Percentiles rank a stretch among this genome's conserved stretches.
Evolutionary conservation across 2,888 invertebrate genomes (phyloP).

Genomic region (Patella pellucida): DNA sequence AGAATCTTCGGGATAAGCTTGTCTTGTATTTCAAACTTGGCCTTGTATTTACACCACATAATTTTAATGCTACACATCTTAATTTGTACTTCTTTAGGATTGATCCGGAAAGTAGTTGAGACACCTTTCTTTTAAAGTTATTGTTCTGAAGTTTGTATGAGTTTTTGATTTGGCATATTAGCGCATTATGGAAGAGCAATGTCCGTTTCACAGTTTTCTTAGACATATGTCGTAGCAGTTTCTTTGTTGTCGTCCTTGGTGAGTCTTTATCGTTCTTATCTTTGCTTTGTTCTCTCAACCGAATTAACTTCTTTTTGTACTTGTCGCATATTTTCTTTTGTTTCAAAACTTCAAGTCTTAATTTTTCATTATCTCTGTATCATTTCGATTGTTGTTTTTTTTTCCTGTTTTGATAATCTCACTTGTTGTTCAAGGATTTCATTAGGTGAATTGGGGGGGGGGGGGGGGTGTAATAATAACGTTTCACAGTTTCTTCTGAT

Average conservation of each 20-base stretch:
- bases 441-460: background rate
- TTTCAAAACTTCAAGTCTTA: conserved; percentile 1
- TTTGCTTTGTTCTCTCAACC: background rate
- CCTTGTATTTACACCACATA: background rate
- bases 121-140: too few relatives aligned
- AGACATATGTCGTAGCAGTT: background rate
- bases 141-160: background rate
- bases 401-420: background rate
- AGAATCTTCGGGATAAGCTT: conserved; percentile 13
- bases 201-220: background rate
- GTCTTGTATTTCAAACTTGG: background rate
- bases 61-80: background rate
- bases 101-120: too few relatives aligned
- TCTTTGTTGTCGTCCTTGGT: background rate
- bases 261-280: conserved; percentile 2
- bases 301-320: background rate
- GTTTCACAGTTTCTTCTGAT: background rate
- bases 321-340: background rate
- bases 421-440: background rate
- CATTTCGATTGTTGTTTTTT: background rate
- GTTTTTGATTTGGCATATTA: conserved; percentile 2
- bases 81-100: conserved; percentile 4
- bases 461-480: background rate
- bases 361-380: background rate
- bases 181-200: background rate